Conservation (phyloP, 1,140 invertebrate species). For the Leguminivora glycinivorella region DNA sequence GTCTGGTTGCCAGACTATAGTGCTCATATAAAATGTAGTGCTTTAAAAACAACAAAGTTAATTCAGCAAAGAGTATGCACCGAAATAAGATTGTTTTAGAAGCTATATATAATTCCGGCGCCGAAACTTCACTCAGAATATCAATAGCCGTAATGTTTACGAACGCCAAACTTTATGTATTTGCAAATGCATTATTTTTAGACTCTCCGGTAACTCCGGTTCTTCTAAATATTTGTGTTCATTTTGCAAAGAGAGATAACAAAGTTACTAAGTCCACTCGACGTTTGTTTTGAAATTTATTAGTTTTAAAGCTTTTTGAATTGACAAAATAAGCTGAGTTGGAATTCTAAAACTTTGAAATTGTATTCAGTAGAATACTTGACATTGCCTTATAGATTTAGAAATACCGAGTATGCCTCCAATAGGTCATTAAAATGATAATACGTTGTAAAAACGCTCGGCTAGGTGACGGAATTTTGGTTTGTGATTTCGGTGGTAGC, state of each 20-base stretch:
- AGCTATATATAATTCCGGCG: conserved; percentile 5
- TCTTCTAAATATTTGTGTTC: background rate
- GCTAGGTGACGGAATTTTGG: no score
- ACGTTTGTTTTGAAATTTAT: conserved; percentile 3
- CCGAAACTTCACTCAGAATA: conserved; percentile 4
- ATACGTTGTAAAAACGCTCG: no score
- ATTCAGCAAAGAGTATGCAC: background rate
- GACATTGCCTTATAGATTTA: no score
- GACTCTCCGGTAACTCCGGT: background rate
- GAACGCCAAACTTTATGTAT: conserved; percentile 4
- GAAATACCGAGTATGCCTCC: no score
- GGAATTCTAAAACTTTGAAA: no score
- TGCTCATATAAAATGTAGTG: background rate
- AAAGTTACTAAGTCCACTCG: background rate
- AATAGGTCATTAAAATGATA: no score
- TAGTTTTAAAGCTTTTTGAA: background rate
- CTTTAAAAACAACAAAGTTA: background rate
- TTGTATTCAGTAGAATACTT: no score
- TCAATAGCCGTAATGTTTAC: conserved; percentile 4
- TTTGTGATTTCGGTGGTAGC: no score
- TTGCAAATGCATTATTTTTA: background rate
- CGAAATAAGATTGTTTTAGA: background rate
- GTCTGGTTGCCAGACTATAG: background rate
- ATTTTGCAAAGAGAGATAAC: background rate
- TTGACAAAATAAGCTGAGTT: background rate